These are phyloP conservation scores for Phaedon cochleariae DNA, from an alignment of 2,888 invertebrate genomes.

Conservation along the genomic window DNA sequence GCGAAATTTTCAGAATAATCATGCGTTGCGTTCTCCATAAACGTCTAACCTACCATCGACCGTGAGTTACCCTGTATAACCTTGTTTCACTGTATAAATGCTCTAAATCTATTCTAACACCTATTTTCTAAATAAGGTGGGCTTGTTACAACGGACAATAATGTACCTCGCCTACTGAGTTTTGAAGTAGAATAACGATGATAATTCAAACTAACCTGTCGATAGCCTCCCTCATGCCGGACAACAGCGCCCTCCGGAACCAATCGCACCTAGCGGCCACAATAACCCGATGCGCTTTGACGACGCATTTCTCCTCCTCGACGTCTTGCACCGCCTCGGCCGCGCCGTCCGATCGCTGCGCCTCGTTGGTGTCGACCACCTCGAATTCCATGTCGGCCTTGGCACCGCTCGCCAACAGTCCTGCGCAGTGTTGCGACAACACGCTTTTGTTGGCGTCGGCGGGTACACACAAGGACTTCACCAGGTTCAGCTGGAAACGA, in stretches of 20 bases:
- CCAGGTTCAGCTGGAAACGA: conserved; percentile 66
- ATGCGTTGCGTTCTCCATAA: too few species aligned
- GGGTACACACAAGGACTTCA: conserved; percentile 70
- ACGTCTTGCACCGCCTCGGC: conserved; percentile 27
- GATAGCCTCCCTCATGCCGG: conserved; percentile 77
- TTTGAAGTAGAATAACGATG: too few species aligned
- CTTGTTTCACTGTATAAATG: too few species aligned
- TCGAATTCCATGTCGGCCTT: conserved; percentile 75
- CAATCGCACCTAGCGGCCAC: conserved; percentile 75
- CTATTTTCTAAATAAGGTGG: too few species aligned
- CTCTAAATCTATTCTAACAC: too few species aligned
- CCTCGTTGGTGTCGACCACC: conserved; percentile 56
- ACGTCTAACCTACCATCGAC: too few species aligned
- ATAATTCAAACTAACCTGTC: conserved; percentile 64
- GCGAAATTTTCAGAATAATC: too few species aligned
- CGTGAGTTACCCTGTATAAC: too few species aligned
- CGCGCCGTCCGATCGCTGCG: conserved; percentile 29
- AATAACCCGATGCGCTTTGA: conserved; percentile 71
- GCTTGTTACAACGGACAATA: too few species aligned
- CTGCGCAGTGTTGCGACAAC: conserved; percentile 68
- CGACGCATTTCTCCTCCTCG: conserved; percentile 52
- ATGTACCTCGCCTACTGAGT: too few species aligned
- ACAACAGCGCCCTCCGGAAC: conserved; percentile 73
- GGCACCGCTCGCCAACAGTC: conserved; percentile 65
- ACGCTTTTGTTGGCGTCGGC: conserved; percentile 67